These are phyloP conservation scores for Halictus ligatus DNA, from an alignment of 2,888 invertebrate species.

Conservation along the genomic window DNA sequence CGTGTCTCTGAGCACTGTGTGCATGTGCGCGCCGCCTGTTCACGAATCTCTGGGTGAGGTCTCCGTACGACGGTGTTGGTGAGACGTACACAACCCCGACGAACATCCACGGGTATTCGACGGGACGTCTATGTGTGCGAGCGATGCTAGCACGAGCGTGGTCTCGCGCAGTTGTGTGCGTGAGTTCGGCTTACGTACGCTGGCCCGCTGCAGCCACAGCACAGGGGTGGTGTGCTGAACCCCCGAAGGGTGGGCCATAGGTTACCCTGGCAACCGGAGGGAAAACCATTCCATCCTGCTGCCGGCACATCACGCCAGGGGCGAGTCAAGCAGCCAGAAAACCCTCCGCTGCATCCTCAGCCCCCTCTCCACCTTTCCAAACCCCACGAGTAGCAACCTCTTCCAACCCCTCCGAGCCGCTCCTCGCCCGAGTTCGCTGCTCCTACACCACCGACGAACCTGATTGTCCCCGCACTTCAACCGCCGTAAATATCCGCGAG, in stretches of 20 bases:
- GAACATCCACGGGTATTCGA: conserved; percentile 16
- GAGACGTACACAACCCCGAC: not conserved
- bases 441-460: conserved; percentile 57
- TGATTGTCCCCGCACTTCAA: conserved; percentile 57
- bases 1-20: conserved; percentile 27
- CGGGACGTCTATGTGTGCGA: conserved; percentile 22
- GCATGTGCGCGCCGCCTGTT: not conserved
- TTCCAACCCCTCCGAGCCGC: not conserved
- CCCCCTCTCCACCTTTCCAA: not conserved
- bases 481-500: conserved; percentile 65
- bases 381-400: not conserved
- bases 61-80: not conserved
- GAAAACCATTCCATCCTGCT: conserved; percentile 83
- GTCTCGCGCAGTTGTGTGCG: conserved; percentile 52
- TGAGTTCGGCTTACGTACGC: conserved; percentile 59
- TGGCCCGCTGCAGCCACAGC: conserved; percentile 60
- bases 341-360: conserved; percentile 74
- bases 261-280: conserved; percentile 82
- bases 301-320: conserved; percentile 80
- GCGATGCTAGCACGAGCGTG: conserved; percentile 34
- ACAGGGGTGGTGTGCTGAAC: conserved; percentile 71
- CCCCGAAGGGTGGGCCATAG: conserved; percentile 81
- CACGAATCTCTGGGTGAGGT: conserved; percentile 14
- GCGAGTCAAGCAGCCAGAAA: conserved; percentile 70
- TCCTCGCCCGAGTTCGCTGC: conserved; percentile 25